Conservation (phyloP, 2,113 vertebrate species). For the Mustelus asterias region DNA sequence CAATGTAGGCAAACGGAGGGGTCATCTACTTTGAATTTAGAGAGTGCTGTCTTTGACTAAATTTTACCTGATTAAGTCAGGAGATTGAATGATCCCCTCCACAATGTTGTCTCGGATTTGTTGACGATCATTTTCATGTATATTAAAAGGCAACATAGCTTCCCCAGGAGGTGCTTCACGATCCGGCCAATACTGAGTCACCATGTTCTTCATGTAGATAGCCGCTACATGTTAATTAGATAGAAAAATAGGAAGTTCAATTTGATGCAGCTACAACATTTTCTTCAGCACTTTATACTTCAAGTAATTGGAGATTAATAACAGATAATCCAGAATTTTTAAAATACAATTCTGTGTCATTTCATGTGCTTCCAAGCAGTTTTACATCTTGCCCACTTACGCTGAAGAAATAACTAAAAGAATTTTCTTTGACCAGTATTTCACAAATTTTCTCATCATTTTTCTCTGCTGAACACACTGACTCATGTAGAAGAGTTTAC, state of each 20-base stretch:
- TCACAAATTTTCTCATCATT: neutral
- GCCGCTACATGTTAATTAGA: constrained; percentile 62
- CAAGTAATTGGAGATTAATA: neutral
- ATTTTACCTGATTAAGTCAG: constrained; percentile 82
- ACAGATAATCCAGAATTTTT: neutral
- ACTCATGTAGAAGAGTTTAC: neutral
- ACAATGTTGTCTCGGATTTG: constrained; percentile 92
- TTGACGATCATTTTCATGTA: constrained; percentile 91
- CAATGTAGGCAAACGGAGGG: neutral
- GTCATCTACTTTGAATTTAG: neutral
- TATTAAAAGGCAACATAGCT: constrained; percentile 86
- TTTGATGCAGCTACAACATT: neutral
- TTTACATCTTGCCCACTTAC: neutral
- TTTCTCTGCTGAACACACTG: neutral
- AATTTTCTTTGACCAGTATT: neutral
- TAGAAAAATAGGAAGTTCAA: neutral
- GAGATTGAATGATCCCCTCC: constrained; percentile 88
- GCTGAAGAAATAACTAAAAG: neutral
- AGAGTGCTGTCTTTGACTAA: neutral
- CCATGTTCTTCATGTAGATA: constrained; percentile 98
- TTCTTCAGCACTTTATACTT: neutral
- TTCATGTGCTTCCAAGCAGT: neutral
- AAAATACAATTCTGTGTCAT: neutral
- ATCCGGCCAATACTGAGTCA: constrained; percentile 95
- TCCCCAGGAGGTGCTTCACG: constrained; percentile 79